These are phyloP conservation scores for Chrysodeixis includens DNA, from an alignment of 2,888 invertebrate genomes.

Conservation along the genomic window DNA sequence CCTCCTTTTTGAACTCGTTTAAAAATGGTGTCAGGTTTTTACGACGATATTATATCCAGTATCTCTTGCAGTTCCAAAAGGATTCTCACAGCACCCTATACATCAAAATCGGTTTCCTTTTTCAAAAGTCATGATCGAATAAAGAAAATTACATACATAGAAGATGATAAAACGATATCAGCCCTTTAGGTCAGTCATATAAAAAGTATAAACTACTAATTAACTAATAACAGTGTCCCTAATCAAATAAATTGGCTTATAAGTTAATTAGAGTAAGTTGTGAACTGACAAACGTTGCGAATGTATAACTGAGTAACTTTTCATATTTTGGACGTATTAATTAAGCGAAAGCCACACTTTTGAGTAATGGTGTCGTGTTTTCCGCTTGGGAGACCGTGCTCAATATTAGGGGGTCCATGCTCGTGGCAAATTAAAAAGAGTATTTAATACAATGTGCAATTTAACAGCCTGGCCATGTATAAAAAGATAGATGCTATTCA, in stretches of 20 bases:
- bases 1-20: too few relatives aligned
- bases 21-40: too few relatives aligned
- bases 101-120: too few relatives aligned
- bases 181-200: too few relatives aligned
- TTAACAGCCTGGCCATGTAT: too few relatives aligned
- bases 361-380: slow-evolving; percentile 53
- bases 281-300: slow-evolving; percentile 14
- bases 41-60: too few relatives aligned
- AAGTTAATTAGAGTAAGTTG: slow-evolving; percentile 42
- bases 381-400: slow-evolving; percentile 31
- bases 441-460: not conserved
- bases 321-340: slow-evolving; percentile 55
- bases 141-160: too few relatives aligned
- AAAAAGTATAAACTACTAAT: not conserved
- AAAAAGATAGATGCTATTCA: too few relatives aligned
- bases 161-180: too few relatives aligned
- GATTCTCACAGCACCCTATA: too few relatives aligned
- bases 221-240: slow-evolving; percentile 3
- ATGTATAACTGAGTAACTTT: slow-evolving; percentile 25
- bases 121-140: too few relatives aligned
- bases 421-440: not conserved
- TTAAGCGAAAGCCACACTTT: slow-evolving; percentile 56
- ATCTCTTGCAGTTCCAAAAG: too few relatives aligned
- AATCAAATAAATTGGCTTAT: slow-evolving; percentile 43
- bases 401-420: slow-evolving; percentile 25